A percentile compares a stretch with the other conserved stretches of the same genome.
Conservation (phyloP, 2,797 vertebrate genomes). For the Melanotaenia parkinsoni region DNA sequence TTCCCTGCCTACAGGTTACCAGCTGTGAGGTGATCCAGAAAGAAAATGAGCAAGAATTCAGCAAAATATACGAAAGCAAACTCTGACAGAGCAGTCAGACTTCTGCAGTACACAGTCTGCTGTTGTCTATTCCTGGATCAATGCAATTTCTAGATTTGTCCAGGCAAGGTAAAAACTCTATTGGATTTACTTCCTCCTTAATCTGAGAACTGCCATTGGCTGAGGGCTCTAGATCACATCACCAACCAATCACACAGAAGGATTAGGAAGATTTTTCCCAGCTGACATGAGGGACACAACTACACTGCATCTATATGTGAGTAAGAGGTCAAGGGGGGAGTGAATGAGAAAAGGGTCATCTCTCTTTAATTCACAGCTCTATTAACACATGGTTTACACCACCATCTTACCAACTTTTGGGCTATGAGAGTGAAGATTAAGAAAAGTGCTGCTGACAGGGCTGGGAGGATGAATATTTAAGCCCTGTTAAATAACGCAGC, state of each 20-base stretch:
- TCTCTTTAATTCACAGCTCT: background rate
- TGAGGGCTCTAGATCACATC: constrained; percentile 48
- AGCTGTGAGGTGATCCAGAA: constrained; percentile 40
- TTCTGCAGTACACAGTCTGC: constrained; percentile 1
- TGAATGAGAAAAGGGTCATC: constrained; percentile 1
- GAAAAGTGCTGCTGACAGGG: constrained; percentile 31
- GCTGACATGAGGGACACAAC: constrained; percentile 16
- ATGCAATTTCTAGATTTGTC: constrained; percentile 65
- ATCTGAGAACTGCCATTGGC: constrained; percentile 72
- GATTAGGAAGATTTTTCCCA: constrained; percentile 60
- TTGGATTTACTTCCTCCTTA: constrained; percentile 79
- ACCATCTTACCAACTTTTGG: constrained; percentile 8
- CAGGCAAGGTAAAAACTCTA: constrained; percentile 63
- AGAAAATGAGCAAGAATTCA: constrained; percentile 11
- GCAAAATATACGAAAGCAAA: constrained; percentile 13
- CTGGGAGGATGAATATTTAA: constrained; percentile 59
- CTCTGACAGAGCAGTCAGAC: constrained; percentile 13
- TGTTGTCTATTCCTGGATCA: constrained; percentile 60
- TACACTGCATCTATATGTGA: constrained; percentile 19
- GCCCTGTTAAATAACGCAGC: constrained; percentile 36
- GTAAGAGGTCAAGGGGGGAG: constrained; percentile 21
- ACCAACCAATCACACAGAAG: constrained; percentile 67
- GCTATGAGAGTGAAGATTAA: constrained; percentile 50
- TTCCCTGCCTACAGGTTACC: constrained; percentile 30
- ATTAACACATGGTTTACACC: constrained; percentile 11